Evolutionary conservation across 2,888 invertebrate species (phyloP).

Genomic region (Smittia aterrima): DNA sequence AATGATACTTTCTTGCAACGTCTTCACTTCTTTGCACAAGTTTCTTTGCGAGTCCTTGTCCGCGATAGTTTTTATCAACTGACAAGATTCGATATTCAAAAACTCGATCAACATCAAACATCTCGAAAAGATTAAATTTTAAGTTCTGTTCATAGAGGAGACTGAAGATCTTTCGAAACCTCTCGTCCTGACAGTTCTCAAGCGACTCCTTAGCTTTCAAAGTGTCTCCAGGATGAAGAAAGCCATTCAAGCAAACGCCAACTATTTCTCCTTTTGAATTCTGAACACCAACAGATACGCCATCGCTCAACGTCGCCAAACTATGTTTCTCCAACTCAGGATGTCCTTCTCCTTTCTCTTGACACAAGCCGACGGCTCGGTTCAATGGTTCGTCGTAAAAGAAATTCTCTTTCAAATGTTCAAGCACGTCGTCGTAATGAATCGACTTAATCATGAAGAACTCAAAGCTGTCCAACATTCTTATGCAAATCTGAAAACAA

Average conservation of each 20-base stretch:
- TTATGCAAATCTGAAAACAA: not conserved
- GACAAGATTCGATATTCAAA: slow-evolving; percentile 80
- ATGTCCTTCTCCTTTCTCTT: slow-evolving; percentile 65
- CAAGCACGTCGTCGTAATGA: slow-evolving; percentile 62
- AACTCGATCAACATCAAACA: slow-evolving; percentile 66
- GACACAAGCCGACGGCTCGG: slow-evolving; percentile 71
- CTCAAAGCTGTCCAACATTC: slow-evolving; percentile 35
- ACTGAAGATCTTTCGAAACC: slow-evolving; percentile 76
- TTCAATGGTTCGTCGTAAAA: slow-evolving; percentile 84
- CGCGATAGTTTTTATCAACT: slow-evolving; percentile 66
- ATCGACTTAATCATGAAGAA: slow-evolving; percentile 44
- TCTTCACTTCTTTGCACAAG: slow-evolving; percentile 67
- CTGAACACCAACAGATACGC: slow-evolving; percentile 68
- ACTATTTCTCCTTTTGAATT: slow-evolving; percentile 52
- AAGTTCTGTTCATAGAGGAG: slow-evolving; percentile 70
- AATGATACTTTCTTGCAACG: slow-evolving; percentile 64
- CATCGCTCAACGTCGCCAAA: slow-evolving; percentile 66
- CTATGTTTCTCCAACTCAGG: slow-evolving; percentile 70
- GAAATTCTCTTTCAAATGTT: slow-evolving; percentile 70
- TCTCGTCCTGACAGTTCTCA: slow-evolving; percentile 63
- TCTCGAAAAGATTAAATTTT: slow-evolving; percentile 66
- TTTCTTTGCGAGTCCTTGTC: slow-evolving; percentile 71
- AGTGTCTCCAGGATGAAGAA: slow-evolving; percentile 69
- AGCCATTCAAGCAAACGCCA: slow-evolving; percentile 61
- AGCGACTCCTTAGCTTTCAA: slow-evolving; percentile 68